A percentile compares a stretch with the other conserved stretches of the same genome.
phyloP scores from a whole-genome alignment of 1,140 invertebrate genomes.

The Pachypeltis micranthus region DNA sequence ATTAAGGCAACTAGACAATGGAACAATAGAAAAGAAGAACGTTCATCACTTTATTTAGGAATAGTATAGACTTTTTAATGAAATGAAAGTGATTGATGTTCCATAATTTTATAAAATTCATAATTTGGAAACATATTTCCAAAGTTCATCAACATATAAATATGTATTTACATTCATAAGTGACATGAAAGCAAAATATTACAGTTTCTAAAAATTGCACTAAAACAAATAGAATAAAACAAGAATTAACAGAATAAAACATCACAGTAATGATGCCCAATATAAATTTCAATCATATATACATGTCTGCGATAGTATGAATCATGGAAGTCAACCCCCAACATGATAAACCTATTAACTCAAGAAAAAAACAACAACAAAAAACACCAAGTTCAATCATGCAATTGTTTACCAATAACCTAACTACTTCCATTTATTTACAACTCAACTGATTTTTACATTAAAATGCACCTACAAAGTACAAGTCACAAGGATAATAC shows the following conservation, averaged over 20 bases:
- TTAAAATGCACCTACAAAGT: no score
- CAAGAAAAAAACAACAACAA: neutral
- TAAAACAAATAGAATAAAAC: constrained; percentile 3
- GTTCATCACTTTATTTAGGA: no score
- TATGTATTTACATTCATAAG: neutral
- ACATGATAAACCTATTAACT: no score
- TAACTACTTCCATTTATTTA: no score
- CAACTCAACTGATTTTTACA: no score
- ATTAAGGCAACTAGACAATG: no score
- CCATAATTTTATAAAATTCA: constrained; percentile 1
- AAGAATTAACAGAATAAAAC: constrained; percentile 1
- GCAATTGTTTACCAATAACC: no score
- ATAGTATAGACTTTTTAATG: no score
- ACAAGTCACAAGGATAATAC: no score
- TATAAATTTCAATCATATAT: neutral
- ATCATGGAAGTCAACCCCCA: neutral
- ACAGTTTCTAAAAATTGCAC: constrained; percentile 1
- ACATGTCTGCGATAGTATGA: neutral
- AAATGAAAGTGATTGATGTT: neutral
- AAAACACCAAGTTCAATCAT: no score
- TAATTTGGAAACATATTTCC: neutral
- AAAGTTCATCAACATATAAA: constrained; percentile 3
- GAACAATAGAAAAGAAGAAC: no score
- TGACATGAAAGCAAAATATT: neutral
- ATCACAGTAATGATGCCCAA: neutral